Evolutionary conservation across 1,140 invertebrate genomes (phyloP).

Genomic region (Drosophila yakuba): DNA sequence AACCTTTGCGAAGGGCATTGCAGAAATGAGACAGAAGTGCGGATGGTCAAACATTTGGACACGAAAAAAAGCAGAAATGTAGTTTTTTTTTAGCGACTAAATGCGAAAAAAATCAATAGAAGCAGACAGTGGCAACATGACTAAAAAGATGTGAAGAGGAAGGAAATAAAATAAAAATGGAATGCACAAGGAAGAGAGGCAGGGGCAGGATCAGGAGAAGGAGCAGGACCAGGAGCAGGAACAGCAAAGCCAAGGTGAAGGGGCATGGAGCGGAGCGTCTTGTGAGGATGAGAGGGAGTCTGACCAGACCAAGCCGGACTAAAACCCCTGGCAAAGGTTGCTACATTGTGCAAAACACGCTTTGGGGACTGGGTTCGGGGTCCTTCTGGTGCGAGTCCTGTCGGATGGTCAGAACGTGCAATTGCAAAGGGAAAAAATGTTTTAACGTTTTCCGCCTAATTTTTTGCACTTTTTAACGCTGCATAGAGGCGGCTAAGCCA

Average conservation of each 20-base stretch:
- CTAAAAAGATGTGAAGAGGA: slow-evolving; percentile 66
- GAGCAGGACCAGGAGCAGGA: background rate
- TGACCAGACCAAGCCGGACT: slow-evolving; percentile 36
- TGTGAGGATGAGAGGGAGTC: slow-evolving; percentile 33
- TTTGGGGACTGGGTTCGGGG: slow-evolving; percentile 26
- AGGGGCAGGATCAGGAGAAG: background rate
- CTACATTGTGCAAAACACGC: slow-evolving; percentile 75
- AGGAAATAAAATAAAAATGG: slow-evolving; percentile 66
- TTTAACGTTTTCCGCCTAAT: slow-evolving; percentile 78
- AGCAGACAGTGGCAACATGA: slow-evolving; percentile 78
- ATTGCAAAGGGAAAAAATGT: slow-evolving; percentile 58
- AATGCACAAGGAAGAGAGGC: slow-evolving; percentile 49
- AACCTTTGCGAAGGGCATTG: background rate
- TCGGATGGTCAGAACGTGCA: slow-evolving; percentile 52
- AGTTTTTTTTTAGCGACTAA: slow-evolving; percentile 52
- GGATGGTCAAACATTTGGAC: slow-evolving; percentile 73
- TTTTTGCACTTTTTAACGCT: slow-evolving; percentile 69
- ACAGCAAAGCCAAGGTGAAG: slow-evolving; percentile 40
- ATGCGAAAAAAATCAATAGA: slow-evolving; percentile 84
- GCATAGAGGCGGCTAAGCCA: slow-evolving; percentile 66
- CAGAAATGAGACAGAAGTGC: slow-evolving; percentile 41
- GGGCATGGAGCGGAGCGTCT: slow-evolving; percentile 32
- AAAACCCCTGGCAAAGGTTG: slow-evolving; percentile 58
- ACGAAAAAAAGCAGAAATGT: slow-evolving; percentile 52
- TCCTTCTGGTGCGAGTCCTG: slow-evolving; percentile 21